Conservation (phyloP, 2,797 vertebrate species). For the Hyperoplus lanceolatus region DNA sequence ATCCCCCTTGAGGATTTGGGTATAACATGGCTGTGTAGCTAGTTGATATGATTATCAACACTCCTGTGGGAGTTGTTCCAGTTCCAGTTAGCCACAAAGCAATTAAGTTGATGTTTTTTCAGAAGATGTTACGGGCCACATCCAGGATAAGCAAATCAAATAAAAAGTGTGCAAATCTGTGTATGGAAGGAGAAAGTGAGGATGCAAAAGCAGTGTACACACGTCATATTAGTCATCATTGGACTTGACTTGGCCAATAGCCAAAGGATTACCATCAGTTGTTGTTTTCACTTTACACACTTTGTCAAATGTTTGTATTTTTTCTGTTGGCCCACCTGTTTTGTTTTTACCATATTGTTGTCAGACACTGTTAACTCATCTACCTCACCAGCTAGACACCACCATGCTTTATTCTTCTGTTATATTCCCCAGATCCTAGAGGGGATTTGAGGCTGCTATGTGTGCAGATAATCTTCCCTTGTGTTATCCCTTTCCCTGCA, state of each 20-base stretch:
- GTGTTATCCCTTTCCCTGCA: not conserved
- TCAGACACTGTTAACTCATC: constrained; percentile 40
- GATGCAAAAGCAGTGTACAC: not conserved
- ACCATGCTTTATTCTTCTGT: constrained; percentile 5
- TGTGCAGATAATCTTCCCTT: not conserved
- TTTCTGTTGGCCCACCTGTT: not conserved
- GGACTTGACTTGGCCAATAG: not conserved
- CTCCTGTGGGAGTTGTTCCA: constrained; percentile 5
- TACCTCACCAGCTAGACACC: not conserved
- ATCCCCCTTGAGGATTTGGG: not conserved
- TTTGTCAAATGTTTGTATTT: constrained; percentile 29
- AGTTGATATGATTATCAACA: not conserved
- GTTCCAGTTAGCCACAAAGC: not conserved
- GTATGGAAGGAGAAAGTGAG: not conserved
- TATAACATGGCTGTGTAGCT: not conserved
- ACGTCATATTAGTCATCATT: constrained; percentile 8
- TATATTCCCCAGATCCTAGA: not conserved
- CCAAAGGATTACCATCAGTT: not conserved
- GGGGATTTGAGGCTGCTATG: not conserved
- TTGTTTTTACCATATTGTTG: constrained; percentile 6
- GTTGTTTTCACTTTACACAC: constrained; percentile 5
- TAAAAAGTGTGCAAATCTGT: not conserved
- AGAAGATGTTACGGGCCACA: not conserved
- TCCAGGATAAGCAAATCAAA: not conserved
- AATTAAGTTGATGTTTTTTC: not conserved